Base-by-base conservation (phyloP, 2,797 vertebrate genomes). In the Chromobotia macracanthus region DNA sequence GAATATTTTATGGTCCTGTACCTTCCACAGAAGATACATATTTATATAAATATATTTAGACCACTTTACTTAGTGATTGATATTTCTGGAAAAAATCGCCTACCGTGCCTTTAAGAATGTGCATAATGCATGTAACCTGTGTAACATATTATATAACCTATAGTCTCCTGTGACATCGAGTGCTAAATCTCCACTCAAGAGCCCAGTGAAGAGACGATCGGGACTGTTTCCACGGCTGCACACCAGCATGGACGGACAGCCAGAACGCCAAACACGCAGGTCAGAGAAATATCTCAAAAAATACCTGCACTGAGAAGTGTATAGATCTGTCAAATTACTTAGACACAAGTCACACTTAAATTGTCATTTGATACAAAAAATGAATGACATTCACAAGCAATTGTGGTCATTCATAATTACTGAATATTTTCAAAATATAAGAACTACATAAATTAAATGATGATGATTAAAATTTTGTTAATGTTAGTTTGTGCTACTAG, bases 181-280 rank as follows among this genome's bases (percentile, higher is more conserved):
- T 1, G 53, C 75, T 70, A 95, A 96, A 91, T 94, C 89, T 81
- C 95, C 94, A 67, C 93, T 96, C 0, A 91, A 95, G 74, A 98
- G 96, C 79, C 97, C 97, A 0, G 95, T 96, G 89, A 98, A 97
- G 89, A 90, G 96, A 28, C 93, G 96, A 0, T 98, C 96, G 0
- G 96, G 95, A 38, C 90, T 98, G 46, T 98, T 97, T 69, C 96
- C 96, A 3, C 95, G 96, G 15, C 92, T 97, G 86, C 95, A 97
- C 89, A 93, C 92, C 0, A 93, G 91, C 1, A 88, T 97, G 0
- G 97, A 99, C 86, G 94, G 94, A 80, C 96, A 95, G 83, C 89
- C 84, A 0, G 97, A 99, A 55, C 90, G 91, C 86, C 93, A 94
- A 87, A 88, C 87, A 0, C 90, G 95, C 85, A 94, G 97, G 97